Percentiles rank a stretch among this genome's conserved stretches.
Conservation (phyloP, 2,113 vertebrate genomes). For the Galbula dea region DNA sequence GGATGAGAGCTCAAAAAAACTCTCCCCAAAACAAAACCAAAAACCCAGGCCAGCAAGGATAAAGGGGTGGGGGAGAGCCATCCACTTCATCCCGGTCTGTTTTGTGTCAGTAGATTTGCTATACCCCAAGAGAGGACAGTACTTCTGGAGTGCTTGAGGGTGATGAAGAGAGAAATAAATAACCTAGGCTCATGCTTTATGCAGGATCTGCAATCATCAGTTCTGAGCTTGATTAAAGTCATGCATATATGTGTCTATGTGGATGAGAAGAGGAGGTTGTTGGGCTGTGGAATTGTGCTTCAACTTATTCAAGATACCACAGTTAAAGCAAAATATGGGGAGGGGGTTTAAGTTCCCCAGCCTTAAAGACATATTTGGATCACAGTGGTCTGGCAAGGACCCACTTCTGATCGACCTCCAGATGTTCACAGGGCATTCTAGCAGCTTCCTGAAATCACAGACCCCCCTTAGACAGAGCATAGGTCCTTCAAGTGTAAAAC, state of each 20-base stretch:
- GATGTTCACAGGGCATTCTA: neutral
- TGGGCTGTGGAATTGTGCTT: neutral
- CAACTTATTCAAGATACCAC: neutral
- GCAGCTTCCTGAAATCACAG: neutral
- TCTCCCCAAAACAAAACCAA: neutral
- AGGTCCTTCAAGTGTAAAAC: neutral
- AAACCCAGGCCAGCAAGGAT: neutral
- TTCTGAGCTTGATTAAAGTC: conserved; percentile 18
- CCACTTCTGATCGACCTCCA: neutral
- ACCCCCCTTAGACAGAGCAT: neutral
- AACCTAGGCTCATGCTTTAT: neutral
- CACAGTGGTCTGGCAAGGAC: neutral
- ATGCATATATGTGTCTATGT: neutral
- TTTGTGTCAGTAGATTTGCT: neutral
- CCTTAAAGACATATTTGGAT: neutral
- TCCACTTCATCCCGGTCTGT: neutral
- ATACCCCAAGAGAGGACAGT: neutral
- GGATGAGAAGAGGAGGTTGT: neutral
- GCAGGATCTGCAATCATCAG: neutral
- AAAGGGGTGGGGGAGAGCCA: neutral
- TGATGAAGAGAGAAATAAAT: neutral
- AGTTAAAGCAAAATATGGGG: neutral
- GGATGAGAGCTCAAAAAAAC: neutral
- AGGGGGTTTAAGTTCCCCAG: neutral
- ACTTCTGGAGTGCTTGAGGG: neutral